Base-by-base conservation (phyloP, 2,797 vertebrate species). In the Danio aesculapii region DNA sequence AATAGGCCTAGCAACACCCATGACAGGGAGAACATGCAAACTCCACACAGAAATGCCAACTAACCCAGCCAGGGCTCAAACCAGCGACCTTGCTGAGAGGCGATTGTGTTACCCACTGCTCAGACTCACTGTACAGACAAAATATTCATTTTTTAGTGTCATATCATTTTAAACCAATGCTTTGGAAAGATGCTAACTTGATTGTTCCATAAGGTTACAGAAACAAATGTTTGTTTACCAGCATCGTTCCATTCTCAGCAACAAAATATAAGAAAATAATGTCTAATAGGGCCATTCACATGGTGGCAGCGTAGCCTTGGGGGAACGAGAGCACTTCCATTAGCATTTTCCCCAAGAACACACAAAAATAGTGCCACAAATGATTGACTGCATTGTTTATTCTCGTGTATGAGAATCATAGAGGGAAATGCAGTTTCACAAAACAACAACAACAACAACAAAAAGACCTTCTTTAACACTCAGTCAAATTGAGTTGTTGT, bases 301-400 rank as follows among this genome's bases (percentile, higher is more conserved):
- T 52, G 17, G 21, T 10, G 52, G 46, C 62, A 30, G 10, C 16
- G 8, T 46, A 66, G 55, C 75, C 63, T 53, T 79, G n/a, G 52
- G 44, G 13, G 63, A 46, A 49, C 30, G 44, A 73, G 30, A 64
- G 46, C 46, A 67, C 81, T 52, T 74, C 59, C n/a, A 83, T 79
- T 79, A 73, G 55, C 62, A 83, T 79, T 83, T 68, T 74, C 47
- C 62, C 68, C 61, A 50, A 77, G 67, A 63, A 82, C 52, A 58
- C 71, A 68, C 16, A 53, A 55, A 77, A 74, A 58, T 12, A 63
- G 39, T 19, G 43, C 8, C 68, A 74, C 59, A 19, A 72, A 49
- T 79, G 21, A 75, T 75, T 79, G 49, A 58, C 12, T 67, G 17
- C 19, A 69, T 17, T 61, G 55, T 21, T 67, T 39, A 49, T 55